These are phyloP conservation scores for Oryzias sinensis DNA, from an alignment of 2,797 vertebrate species.

Conservation along the genomic window DNA sequence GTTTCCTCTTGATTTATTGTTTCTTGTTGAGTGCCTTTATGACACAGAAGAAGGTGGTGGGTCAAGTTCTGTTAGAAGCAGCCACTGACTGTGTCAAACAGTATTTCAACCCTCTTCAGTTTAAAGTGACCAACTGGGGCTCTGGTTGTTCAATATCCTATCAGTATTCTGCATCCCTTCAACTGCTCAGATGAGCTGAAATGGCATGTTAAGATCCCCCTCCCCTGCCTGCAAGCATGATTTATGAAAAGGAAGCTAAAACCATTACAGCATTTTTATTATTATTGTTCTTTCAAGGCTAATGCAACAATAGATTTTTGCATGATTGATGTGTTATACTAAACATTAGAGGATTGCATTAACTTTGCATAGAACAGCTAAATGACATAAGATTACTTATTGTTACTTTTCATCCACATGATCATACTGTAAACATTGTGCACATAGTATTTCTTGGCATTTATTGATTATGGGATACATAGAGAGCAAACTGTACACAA, in stretches of 20 bases:
- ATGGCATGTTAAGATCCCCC: slow-evolving; percentile 79
- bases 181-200: slow-evolving; percentile 78
- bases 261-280: slow-evolving; percentile 88
- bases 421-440: slow-evolving; percentile 74
- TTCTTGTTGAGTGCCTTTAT: slow-evolving; percentile 75
- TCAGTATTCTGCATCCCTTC: slow-evolving; percentile 79
- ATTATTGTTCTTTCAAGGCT: slow-evolving; percentile 88
- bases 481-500: slow-evolving; percentile 23
- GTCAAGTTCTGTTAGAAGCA: slow-evolving; percentile 68
- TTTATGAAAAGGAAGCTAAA: slow-evolving; percentile 85
- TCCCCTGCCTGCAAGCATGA: slow-evolving; percentile 67
- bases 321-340: slow-evolving; percentile 85
- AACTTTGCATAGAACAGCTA: slow-evolving; percentile 84
- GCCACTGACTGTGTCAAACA: slow-evolving; percentile 53
- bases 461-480: slow-evolving; percentile 65
- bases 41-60: slow-evolving; percentile 72
- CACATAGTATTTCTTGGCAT: slow-evolving; percentile 75
- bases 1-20: slow-evolving; percentile 80
- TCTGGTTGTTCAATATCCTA: slow-evolving; percentile 75
- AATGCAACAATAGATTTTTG: slow-evolving; percentile 89
- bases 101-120: slow-evolving; percentile 69
- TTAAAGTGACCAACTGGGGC: slow-evolving; percentile 70
- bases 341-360: slow-evolving; percentile 88
- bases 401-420: slow-evolving; percentile 77
- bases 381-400: slow-evolving; percentile 84